These are phyloP conservation scores for Panurus biarmicus DNA, from an alignment of 2,113 vertebrate genomes.

Conservation along the genomic window DNA sequence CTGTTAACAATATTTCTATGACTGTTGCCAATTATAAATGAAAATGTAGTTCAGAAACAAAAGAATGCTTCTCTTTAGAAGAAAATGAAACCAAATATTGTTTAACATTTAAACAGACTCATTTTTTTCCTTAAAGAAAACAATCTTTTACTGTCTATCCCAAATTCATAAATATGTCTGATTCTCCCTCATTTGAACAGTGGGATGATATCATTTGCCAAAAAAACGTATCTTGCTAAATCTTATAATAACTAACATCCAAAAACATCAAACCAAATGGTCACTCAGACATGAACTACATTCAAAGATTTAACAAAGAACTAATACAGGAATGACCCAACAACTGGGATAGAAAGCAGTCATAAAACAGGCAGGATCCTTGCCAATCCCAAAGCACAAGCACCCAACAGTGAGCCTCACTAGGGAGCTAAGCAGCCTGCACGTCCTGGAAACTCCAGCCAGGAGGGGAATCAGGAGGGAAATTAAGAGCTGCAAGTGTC, in stretches of 20 bases:
- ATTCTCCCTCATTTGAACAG: not conserved
- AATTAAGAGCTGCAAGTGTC: not conserved
- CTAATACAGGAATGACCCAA: not conserved
- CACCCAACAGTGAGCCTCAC: accelerated
- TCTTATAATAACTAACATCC: not conserved
- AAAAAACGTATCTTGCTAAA: not conserved
- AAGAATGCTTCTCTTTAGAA: slow-evolving; percentile 11
- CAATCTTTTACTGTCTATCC: not conserved
- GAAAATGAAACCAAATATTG: not conserved
- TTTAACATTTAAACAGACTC: not conserved
- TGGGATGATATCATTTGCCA: not conserved
- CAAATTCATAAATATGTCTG: not conserved
- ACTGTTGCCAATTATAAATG: not conserved
- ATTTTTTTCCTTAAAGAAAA: not conserved
- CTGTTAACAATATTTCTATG: not conserved
- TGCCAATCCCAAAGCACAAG: not conserved
- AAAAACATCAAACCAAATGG: not conserved
- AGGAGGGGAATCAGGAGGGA: not conserved
- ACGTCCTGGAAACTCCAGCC: accelerated
- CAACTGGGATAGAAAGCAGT: not conserved
- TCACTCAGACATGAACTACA: not conserved
- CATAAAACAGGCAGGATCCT: accelerated
- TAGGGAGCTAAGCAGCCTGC: not conserved
- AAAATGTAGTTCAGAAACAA: not conserved
- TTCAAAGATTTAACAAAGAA: not conserved